Base-by-base conservation (phyloP, 92 coral and sea anemone species). In the Parazoanthus swiftii region DNA sequence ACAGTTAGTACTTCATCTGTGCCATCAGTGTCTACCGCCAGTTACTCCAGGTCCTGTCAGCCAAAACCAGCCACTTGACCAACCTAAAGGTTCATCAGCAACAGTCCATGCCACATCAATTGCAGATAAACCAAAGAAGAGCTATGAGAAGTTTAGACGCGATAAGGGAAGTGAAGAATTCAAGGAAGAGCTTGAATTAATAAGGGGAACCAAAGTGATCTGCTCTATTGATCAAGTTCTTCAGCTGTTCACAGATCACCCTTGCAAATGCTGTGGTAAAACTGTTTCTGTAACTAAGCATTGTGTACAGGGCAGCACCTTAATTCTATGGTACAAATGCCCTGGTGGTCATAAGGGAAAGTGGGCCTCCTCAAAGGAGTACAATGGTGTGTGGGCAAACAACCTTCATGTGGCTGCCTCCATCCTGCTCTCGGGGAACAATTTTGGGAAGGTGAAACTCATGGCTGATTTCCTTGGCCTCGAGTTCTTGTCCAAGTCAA, bases 341-440 rank as follows among this genome's bases (percentile, higher is more conserved):
- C 42, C 14, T 25, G 51, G 9, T 26, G 82, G 68, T 1, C 82
- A 79, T 68, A 79, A 25, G 70, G 68, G 82, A 18, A 51, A 79
- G 18, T 79, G 82, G 82, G 51, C 68, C 23, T 79, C 68, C 1
- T 79, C 68, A 16, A 7, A 44, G 51, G 82, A 79, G 18, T 79
- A 8, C 26, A 79, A 26, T 81, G 81, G 77, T 15, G 68, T 88
- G 4, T 88, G 43, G 76, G 86, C 81, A 8, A 87, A 87, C 85
- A 88, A 80, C 37, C 42, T 88, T 5, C 90, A 88, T 35, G 70
- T 76, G 3, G 90, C 86, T 16, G 86, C 86, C 10, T 88, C 86
- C 2, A 88, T 88, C 75, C 59, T 86, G 14, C 73, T 86, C 37
- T 86, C 89, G 6, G 89, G 89, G 5, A 77, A 48, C 76, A 75